These are phyloP conservation scores for Molorchus minor DNA, from an alignment of 2,888 invertebrate genomes.

Conservation along the genomic window DNA sequence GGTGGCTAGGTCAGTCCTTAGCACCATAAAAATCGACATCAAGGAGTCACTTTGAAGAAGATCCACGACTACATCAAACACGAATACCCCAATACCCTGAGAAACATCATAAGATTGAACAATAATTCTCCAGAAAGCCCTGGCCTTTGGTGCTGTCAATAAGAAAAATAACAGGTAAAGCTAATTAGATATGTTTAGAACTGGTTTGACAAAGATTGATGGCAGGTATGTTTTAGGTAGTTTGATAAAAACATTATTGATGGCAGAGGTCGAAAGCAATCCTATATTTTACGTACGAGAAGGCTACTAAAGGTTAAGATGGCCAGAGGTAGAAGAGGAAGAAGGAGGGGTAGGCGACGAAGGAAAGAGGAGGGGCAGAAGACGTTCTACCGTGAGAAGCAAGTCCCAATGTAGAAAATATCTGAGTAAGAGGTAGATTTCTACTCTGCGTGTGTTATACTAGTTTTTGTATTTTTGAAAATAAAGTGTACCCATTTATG, in stretches of 20 bases:
- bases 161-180: slow-evolving; percentile 39
- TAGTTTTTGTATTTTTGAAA: too few species aligned
- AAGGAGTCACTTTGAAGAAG: slow-evolving; percentile 44
- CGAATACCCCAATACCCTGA: slow-evolving; percentile 42
- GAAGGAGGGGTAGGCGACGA: too few species aligned
- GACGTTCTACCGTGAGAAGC: too few species aligned
- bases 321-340: too few species aligned
- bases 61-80: slow-evolving; percentile 46
- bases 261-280: not conserved
- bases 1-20: slow-evolving; percentile 44
- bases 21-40: slow-evolving; percentile 45
- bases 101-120: slow-evolving; percentile 42
- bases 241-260: not conserved
- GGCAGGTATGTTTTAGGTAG: not conserved
- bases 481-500: too few species aligned
- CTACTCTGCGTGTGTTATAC: too few species aligned
- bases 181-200: not conserved
- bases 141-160: slow-evolving; percentile 48
- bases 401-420: too few species aligned
- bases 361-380: too few species aligned
- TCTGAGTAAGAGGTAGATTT: too few species aligned
- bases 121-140: slow-evolving; percentile 45
- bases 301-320: not conserved
- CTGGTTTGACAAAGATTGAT: not conserved
- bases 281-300: not conserved